Percentiles rank a stretch among this genome's conserved stretches.
Conservation (phyloP, 1,140 invertebrate species). For the Zaprionus lachaisei region DNA sequence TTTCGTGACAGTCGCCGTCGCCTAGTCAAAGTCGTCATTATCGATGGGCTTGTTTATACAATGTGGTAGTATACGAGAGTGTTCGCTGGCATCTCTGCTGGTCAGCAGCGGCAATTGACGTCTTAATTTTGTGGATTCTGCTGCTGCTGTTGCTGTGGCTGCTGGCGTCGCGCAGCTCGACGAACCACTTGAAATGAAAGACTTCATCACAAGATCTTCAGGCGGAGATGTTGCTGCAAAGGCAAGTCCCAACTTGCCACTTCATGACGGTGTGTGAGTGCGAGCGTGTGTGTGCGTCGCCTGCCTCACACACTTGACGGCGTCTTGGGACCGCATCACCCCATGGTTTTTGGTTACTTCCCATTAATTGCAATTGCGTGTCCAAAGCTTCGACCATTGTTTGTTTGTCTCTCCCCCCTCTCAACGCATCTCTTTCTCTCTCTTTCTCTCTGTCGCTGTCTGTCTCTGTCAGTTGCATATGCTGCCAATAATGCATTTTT, state of each 20-base stretch:
- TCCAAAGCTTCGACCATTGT: conserved; percentile 70
- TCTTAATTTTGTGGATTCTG: conserved; percentile 68
- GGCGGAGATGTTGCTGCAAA: conserved; percentile 16
- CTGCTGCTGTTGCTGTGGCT: conserved; percentile 13
- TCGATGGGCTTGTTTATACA: conserved; percentile 67
- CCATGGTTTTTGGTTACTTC: conserved; percentile 74
- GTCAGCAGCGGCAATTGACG: conserved; percentile 64
- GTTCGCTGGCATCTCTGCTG: conserved; percentile 23
- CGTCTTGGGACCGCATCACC: conserved; percentile 50
- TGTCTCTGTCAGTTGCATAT: conserved; percentile 29
- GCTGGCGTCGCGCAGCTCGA: conserved; percentile 49
- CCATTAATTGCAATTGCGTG: conserved; percentile 82
- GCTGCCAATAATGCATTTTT: conserved; percentile 79
- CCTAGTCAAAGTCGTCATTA: conserved; percentile 63
- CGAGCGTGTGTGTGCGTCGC: conserved; percentile 30
- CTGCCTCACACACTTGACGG: conserved; percentile 59
- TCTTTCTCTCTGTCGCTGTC: background rate
- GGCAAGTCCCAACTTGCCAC: conserved; percentile 43
- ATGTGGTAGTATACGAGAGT: background rate
- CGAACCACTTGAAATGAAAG: conserved; percentile 63
- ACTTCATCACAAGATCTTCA: conserved; percentile 50
- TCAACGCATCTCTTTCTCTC: background rate
- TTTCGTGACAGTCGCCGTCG: conserved; percentile 66
- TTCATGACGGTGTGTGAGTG: conserved; percentile 10
- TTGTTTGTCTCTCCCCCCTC: conserved; percentile 42